Evolutionary conservation across 1,140 invertebrate genomes (phyloP), one percentile per base, ranked within the genome.

Genomic region (Drosophila varians): DNA sequence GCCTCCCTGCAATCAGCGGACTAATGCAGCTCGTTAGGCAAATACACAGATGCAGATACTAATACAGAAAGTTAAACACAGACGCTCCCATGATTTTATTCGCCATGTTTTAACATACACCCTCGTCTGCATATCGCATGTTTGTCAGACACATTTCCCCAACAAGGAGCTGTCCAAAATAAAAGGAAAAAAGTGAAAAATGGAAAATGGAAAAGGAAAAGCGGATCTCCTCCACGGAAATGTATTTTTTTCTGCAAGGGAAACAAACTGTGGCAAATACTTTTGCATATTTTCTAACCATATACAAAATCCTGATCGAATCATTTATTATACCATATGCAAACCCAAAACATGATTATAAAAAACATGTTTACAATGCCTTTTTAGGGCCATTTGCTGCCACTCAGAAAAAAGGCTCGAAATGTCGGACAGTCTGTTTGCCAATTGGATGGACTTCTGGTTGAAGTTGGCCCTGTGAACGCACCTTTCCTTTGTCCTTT

Each of bases 1-100:
- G 25, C 9, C 49, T 61, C 73, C 64, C 64, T 86, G 73, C 80
- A 86, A 86, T 86, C 80, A 86, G 68, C 76, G 76, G 28, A 78
- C 62, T 76, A 87, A 87, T 86, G 80, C 82, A 86, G 79, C 83
- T 84, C 80, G 80, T 86, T 84, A 76, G 80, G 80, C 82, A 84
- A 87, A 84, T 72, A 84, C 75, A 54, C 46, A 66, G 16, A 42
- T 42, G 38, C 42, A 62, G 43, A 64, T 25, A 31, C 21, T 60
- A 48, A 31, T 28, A 28, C 23, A 21, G 14, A 12, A 19, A 43
- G 12, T 12, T 19, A 21, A 36, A 12, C 43, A 16, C 28, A 11
- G 40, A 12, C 26, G 49, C 73, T 43, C 51, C 28, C 54, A 69
- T 65, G 62, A 86, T 84, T 86, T 86, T 86, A 86, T 86, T 87